Evolutionary conservation across 2,888 invertebrate genomes (phyloP).

Genomic region (Ichneumoninae sp.): DNA sequence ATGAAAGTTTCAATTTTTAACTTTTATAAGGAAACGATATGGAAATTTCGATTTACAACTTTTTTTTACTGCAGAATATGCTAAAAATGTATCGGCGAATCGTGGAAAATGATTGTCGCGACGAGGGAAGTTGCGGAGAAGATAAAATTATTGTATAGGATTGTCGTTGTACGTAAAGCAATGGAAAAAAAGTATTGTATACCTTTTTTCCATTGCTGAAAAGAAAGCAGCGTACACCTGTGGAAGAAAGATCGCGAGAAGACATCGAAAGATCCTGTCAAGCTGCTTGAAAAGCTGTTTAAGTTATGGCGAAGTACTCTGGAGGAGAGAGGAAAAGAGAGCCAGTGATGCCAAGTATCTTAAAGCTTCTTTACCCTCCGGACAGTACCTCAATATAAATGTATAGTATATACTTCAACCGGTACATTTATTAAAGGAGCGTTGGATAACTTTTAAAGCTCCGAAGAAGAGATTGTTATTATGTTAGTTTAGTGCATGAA

Average conservation of each 20-base stretch:
- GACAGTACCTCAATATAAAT: constrained; percentile 23
- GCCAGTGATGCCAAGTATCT: constrained; percentile 44
- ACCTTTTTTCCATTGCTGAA: no score
- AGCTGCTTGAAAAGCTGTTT: constrained; percentile 47
- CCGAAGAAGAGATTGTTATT: constrained; percentile 52
- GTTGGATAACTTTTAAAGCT: constrained; percentile 53
- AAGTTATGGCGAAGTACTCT: constrained; percentile 39
- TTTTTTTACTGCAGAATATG: no score
- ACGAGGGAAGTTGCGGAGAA: no score
- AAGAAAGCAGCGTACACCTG: no score
- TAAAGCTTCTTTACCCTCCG: constrained; percentile 9
- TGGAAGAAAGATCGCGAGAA: constrained; percentile 1
- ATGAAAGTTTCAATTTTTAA: no score
- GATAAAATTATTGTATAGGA: no score
- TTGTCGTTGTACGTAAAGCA: no score
- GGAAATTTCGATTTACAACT: no score
- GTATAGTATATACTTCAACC: constrained; percentile 26
- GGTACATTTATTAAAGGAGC: constrained; percentile 48
- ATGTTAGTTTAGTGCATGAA: constrained; percentile 42
- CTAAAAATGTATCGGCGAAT: no score
- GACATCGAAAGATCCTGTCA: constrained; percentile 34
- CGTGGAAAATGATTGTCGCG: no score
- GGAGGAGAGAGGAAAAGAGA: background rate
- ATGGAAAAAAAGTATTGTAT: no score
- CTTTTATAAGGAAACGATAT: no score